phyloP scores from a whole-genome alignment of 2,113 vertebrate species.

The Pelvicachromis taeniatus region DNA sequence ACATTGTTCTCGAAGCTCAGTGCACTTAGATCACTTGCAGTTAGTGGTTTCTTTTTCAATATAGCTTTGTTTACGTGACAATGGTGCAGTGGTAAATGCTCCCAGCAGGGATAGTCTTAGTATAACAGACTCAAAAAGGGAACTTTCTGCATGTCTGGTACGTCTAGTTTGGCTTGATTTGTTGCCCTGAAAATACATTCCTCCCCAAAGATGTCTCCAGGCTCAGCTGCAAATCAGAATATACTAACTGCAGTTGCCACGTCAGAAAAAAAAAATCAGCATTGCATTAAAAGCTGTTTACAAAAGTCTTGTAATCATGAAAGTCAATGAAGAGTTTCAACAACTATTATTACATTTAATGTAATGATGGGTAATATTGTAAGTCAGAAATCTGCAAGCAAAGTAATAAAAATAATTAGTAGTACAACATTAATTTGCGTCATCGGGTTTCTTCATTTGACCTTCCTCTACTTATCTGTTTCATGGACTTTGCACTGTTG shows the following conservation, averaged over 20 bases:
- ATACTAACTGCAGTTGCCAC: neutral
- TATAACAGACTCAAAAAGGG: neutral
- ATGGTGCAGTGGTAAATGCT: neutral
- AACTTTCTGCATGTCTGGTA: neutral
- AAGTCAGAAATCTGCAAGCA: neutral
- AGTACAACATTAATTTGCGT: neutral
- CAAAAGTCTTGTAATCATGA: neutral
- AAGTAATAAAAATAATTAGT: neutral
- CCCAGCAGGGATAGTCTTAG: neutral
- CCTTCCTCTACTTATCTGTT: conserved; percentile 5
- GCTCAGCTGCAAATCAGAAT: neutral
- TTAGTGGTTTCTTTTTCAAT: neutral
- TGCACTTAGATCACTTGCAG: neutral
- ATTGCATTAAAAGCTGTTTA: neutral
- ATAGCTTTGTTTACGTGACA: neutral
- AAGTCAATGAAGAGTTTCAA: neutral
- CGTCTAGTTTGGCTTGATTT: neutral
- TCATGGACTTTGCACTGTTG: neutral
- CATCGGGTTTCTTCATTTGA: neutral
- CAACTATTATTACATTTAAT: neutral
- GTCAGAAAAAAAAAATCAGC: neutral
- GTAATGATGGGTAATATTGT: neutral
- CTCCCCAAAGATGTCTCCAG: neutral
- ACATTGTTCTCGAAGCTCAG: neutral
- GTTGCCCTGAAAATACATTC: neutral